Conservation (phyloP, 2,888 invertebrate species). For the Epinotia nisella region DNA sequence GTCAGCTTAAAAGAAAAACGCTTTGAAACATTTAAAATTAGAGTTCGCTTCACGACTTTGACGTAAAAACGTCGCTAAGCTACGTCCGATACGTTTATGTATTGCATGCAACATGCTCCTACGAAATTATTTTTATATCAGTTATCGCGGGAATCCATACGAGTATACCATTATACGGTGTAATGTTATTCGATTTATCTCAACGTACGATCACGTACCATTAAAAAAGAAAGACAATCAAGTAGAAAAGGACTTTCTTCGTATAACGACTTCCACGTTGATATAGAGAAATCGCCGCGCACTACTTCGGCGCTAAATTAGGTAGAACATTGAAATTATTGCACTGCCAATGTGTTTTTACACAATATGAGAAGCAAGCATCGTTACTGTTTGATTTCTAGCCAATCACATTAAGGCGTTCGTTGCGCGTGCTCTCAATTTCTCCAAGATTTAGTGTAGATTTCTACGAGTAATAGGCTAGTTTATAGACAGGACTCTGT, state of each 20-base stretch:
- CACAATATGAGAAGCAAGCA: constrained; percentile 18
- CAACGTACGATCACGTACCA: constrained; percentile 37
- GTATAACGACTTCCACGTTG: constrained; percentile 41
- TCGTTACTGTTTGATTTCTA: constrained; percentile 23
- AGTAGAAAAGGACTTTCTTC: constrained; percentile 45
- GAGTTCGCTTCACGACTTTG: neutral
- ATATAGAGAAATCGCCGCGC: constrained; percentile 41
- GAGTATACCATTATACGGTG: constrained; percentile 27
- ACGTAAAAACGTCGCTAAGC: neutral
- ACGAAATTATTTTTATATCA: constrained; percentile 25
- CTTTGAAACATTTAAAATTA: constrained; percentile 9
- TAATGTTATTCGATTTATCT: constrained; percentile 44
- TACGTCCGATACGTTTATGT: constrained; percentile 15
- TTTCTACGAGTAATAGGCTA: neutral
- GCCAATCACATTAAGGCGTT: neutral
- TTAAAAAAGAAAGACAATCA: constrained; percentile 43
- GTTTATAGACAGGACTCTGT: neutral
- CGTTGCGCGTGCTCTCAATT: neutral
- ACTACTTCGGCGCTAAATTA: constrained; percentile 42
- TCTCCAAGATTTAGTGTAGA: neutral
- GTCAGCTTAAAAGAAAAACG: constrained; percentile 17
- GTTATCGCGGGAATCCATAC: constrained; percentile 30
- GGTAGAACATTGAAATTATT: constrained; percentile 42
- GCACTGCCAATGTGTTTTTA: constrained; percentile 21
- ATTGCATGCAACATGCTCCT: constrained; percentile 17